Base-by-base conservation (phyloP, 2,888 invertebrate genomes). In the Macrosiphum euphorbiae region DNA sequence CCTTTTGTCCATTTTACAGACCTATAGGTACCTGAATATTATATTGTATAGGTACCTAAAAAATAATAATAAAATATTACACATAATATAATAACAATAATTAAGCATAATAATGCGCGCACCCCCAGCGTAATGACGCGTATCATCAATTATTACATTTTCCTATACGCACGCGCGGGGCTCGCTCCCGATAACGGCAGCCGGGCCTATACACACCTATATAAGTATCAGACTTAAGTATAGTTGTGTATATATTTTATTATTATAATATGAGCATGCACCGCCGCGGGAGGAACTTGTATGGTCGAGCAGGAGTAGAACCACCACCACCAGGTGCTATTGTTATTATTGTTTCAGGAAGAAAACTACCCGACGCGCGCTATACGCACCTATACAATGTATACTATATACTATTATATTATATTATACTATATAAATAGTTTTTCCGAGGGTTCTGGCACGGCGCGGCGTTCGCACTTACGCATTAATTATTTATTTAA, bases 401-500 rank as follows among this genome's bases (percentile, higher is more conserved):
- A 67, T 67, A 67, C n/a, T 52, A n/a, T 78, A 78, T 35, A 35
- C 78, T 35, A 78, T 78, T 35, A 78, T n/a, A 61, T 61, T 28
- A 61, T 78, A 52, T 55, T 52, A 35, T 26, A 41, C 35, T 88
- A 55, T 41, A 28, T 52, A 35, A 20, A 41, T 26, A 41, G 89
- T 61, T 61, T 61, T 61, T 90, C 61, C 90, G 61, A 44, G 52
- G 35, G n/a, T 52, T 41, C n/a, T 47, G 44, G 47, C n/a, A 26
- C 47, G 50, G 67, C 50, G 78, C 47, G 50, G 67, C 50, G 78
- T 50, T 50, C 35, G 90, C 78, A 26, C 50, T 52, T 52, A 26
- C 44, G 55, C 41, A 86, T 86, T 86, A 91, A 91, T 91, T 91
- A 91, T 91, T 91, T 86, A 91, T 91, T 91, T 86, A 58, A 91